Evolutionary conservation across 2,888 invertebrate species (phyloP), one percentile per base, ranked within the genome.

Genomic region (Erebia aethiops): DNA sequence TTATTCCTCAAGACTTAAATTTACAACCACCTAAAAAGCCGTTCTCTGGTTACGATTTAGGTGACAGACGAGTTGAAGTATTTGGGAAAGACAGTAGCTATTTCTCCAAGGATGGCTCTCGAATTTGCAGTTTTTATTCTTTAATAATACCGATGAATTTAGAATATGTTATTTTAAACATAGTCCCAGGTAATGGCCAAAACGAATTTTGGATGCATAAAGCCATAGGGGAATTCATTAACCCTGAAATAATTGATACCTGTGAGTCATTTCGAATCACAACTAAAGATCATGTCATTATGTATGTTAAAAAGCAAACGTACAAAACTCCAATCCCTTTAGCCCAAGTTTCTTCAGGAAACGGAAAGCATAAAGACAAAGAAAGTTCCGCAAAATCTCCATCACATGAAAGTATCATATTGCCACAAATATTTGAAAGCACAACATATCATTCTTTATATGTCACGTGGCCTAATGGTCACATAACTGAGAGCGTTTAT

Each of bases 381-480:
- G 82, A 82, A 69, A 76, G 71, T 21, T 43, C 52, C 10, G 35
- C 68, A 5, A 80, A 80, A 67, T 49, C 72, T 51, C 54, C 73
- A 16, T 69, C 78, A 46, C 73, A 76, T 56, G n/a, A 74, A 46
- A 77, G 68, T 67, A 73, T 71, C 51, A 71, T 71, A 16, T 64
- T 74, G 5, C 74, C 74, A 49, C 69, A 77, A 69, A 67, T 80
- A 69, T 79, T 78, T 73, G 85, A 86, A 79, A 79, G 75, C 1
- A 81, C 80, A 76, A 77, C 76, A 54, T 90, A 79, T 80, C 81
- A 91, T 79, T 86, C 89, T 1, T 75, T 92, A 54, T 82, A 77
- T 74, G 76, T 91, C 21, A 89, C 92, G 4, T 93, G 92, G 90
- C 92, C 92, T 1, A 93, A 91, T 75, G 93, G 93, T 1, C 83